Evolutionary conservation across 2,797 vertebrate genomes (phyloP).

Genomic region (Menidia menidia): DNA sequence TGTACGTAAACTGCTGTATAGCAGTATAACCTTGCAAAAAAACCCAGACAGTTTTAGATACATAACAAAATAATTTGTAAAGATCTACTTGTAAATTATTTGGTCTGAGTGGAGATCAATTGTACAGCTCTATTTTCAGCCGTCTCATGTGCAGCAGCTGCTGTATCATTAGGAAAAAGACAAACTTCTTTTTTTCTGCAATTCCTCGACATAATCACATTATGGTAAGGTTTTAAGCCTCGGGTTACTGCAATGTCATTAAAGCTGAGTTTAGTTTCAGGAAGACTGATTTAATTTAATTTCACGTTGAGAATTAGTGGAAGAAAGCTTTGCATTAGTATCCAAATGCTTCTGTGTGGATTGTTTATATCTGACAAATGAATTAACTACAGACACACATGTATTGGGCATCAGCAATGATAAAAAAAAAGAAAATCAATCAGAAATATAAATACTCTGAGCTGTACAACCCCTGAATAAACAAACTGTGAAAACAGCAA

Average conservation of each 20-base stretch:
- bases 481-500: background rate
- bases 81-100: background rate
- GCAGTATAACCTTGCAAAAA: background rate
- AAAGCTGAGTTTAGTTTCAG: constrained; percentile 14
- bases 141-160: constrained; percentile 23
- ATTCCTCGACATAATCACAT: constrained; percentile 5
- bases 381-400: background rate
- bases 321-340: constrained; percentile 18
- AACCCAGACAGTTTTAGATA: background rate
- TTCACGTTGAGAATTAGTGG: constrained; percentile 44
- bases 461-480: background rate
- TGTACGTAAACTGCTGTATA: background rate
- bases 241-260: constrained; percentile 10
- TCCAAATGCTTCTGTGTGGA: constrained; percentile 7
- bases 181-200: constrained; percentile 8
- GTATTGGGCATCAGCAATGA: background rate
- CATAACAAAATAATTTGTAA: background rate
- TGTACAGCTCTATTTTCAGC: constrained; percentile 34
- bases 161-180: constrained; percentile 10
- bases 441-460: constrained; percentile 10
- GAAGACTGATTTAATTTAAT: constrained; percentile 26
- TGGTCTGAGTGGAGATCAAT: constrained; percentile 23
- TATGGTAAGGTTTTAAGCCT: constrained; percentile 7
- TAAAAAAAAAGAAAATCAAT: background rate
- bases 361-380: constrained; percentile 8